Evolutionary conservation across 2,797 vertebrate species (phyloP), one percentile per base, ranked within the genome.

Genomic region (Tapera naevia): DNA sequence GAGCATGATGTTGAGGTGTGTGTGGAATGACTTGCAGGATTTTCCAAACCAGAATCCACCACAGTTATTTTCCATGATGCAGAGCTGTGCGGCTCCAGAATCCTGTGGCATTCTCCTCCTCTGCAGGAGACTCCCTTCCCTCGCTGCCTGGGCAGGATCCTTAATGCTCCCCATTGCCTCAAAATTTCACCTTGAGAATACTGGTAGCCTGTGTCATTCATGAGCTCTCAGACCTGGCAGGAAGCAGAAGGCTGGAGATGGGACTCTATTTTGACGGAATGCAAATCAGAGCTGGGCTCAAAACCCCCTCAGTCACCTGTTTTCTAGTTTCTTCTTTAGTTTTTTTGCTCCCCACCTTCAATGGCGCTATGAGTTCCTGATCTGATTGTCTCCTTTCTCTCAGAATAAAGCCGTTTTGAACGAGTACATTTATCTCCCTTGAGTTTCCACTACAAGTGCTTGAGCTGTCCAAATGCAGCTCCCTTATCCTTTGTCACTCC

Each of bases 101-200:
- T 51, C 80, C 80, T 13, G 35, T 60, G 71, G 86, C 72, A 60
- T 88, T 94, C 53, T 10, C 93, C 84, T 76, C 70, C 84, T 87
- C 95, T 92, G 14, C 2, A 32, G 88, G 71, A 71, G 66, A 69
- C 84, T 96, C 92, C 15, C 86, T 91, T 95, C 89, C 95, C 95
- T 91, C 89, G 74, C 88, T 95, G 90, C 60, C 93, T 80, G 71
- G 66, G 90, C 86, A 76, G 78, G 90, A 75, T 93, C 93, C 91
- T 91, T 56, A 80, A 51, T 41, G 53, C 74, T 87, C 91, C 88
- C 81, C 7, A 2, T 85, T 64, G 61, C 72, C 66, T 86, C 27
- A 13, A 93, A 89, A 95, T 95, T 90, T 79, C 66, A 91, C 85
- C 70, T 88, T 64, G 82, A 35, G 95, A 92, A 80, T 69, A 75